Base-by-base conservation (phyloP, 2,797 vertebrate species). In the Lagorchestes hirsutus region DNA sequence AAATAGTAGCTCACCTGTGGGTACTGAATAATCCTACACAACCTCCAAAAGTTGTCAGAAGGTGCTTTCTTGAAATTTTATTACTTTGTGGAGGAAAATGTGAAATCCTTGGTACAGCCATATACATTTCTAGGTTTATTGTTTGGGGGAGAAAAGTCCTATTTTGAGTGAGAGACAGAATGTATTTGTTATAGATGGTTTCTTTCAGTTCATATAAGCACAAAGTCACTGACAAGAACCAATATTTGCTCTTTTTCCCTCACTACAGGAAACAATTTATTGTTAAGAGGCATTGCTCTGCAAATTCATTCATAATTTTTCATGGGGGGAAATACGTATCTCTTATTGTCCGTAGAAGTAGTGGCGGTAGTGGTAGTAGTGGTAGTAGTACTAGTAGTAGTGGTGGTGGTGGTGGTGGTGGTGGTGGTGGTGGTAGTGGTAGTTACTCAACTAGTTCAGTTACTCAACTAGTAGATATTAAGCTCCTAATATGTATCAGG, bases 181-280 rank as follows among this genome's bases (percentile, higher is more conserved):
- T 24, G 46, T 59, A 96, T 92, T 91, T 67, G 46, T 92, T 59
- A 1, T 34, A 62, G 93, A 92, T 95, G 92, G 91, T 96, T 97
- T 55, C 82, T 93, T 97, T 95, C 12, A 0, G 56, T 90, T 97
- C 74, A 54, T 87, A 40, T 91, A 95, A 93, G 52, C 90, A 91
- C 1, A 0, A 90, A 12, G 34, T 57, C 94, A 92, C 95, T 97
- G 96, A 97, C 50, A 95, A 92, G 58, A 94, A 92, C 91, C 95
- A 96, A 97, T 96, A 91, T 94, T 95, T 96, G 96, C 93, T 74
- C 93, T 94, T 94, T 96, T 96, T 95, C 92, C 74, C 93, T 95
- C 92, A 94, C 90, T 74, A 90, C 54, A 95, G 40, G 54, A 96
- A 95, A 96, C n/a, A 93, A 93, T 96, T 96, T 97, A 95, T 91